These are phyloP conservation scores for Strigamia maritima DNA, from an alignment of 2,888 invertebrate genomes.

Conservation along the genomic window DNA sequence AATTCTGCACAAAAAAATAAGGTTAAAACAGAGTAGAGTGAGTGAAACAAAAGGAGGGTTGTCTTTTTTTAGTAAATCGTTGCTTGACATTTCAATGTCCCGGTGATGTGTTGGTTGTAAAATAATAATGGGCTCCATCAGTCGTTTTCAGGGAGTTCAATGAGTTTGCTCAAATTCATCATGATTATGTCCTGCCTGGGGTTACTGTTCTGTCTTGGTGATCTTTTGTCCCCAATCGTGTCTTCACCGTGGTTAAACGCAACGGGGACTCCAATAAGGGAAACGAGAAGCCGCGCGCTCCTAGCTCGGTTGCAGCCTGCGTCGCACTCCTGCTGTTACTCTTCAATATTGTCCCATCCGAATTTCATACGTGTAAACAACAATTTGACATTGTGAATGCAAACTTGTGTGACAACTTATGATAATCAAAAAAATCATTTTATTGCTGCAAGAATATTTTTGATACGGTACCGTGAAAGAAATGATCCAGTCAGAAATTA, in stretches of 20 bases:
- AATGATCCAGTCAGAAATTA: no score
- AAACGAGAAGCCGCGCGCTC: slow-evolving; percentile 3
- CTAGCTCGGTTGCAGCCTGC: neutral
- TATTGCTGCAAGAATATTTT: no score
- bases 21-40: neutral
- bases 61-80: neutral
- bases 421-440: no score
- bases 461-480: no score
- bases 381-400: neutral
- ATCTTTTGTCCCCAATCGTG: slow-evolving; percentile 5
- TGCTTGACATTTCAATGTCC: neutral
- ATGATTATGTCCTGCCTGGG: slow-evolving; percentile 10
- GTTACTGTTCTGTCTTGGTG: neutral
- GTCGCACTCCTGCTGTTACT: slow-evolving; percentile 5
- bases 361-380: neutral
- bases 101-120: slow-evolving; percentile 2
- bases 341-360: neutral
- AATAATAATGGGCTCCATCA: neutral
- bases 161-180: neutral
- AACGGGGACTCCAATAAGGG: neutral
- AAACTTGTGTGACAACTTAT: no score
- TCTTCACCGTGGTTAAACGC: neutral
- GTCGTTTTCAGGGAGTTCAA: slow-evolving; percentile 5
- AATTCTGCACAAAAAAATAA: neutral
- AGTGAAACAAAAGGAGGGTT: neutral